A percentile compares a stretch with the other conserved stretches of the same genome.
These are phyloP conservation scores for Sinocyclocheilus anophthalmus DNA, from an alignment of 2,113 vertebrate genomes.

Conservation along the genomic window DNA sequence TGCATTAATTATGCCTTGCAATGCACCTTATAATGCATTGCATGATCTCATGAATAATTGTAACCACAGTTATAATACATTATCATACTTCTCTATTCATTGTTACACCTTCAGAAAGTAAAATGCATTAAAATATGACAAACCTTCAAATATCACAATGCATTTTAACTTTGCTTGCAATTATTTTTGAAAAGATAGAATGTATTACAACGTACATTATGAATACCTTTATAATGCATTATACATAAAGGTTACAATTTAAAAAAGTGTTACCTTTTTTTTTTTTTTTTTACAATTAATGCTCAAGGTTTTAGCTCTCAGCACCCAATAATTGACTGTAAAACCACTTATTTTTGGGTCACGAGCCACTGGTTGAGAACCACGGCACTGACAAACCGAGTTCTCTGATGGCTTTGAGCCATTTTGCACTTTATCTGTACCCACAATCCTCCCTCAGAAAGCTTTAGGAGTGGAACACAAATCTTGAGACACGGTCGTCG, in stretches of 20 bases:
- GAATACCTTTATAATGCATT: not conserved
- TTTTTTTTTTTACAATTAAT: too few relatives aligned
- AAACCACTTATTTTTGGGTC: not conserved
- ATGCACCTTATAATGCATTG: not conserved
- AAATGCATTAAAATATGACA: not conserved
- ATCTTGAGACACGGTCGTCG: not conserved
- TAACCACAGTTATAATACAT: too few relatives aligned
- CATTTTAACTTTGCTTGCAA: not conserved
- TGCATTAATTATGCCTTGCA: too few relatives aligned
- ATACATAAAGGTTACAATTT: too few relatives aligned
- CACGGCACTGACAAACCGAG: conserved; percentile 25
- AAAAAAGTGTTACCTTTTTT: too few relatives aligned
- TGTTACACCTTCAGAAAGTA: too few relatives aligned
- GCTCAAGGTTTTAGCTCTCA: not conserved
- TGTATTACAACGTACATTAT: too few relatives aligned
- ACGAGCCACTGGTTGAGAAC: not conserved
- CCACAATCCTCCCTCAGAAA: conserved; percentile 58
- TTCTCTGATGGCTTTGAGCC: conserved; percentile 48
- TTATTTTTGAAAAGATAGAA: not conserved
- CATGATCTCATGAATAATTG: not conserved
- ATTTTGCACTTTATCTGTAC: conserved; percentile 77
- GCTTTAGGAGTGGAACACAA: conserved; percentile 34
- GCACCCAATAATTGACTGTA: not conserved
- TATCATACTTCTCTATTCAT: too few relatives aligned
- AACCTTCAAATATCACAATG: not conserved